These are phyloP conservation scores for Nyctibius grandis DNA, from an alignment of 2,797 vertebrate genomes.

Conservation along the genomic window DNA sequence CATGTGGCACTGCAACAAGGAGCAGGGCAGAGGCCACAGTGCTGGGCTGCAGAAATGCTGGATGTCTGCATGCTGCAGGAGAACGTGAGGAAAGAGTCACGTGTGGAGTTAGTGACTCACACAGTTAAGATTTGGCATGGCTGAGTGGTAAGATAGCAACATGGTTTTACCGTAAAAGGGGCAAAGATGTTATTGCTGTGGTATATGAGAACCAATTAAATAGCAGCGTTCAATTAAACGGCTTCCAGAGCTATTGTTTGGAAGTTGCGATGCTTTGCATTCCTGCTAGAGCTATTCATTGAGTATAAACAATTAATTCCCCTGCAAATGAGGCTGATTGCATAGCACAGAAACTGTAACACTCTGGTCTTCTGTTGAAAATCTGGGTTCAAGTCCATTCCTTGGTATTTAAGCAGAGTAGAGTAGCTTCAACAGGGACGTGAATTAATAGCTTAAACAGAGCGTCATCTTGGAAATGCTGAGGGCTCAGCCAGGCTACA, in stretches of 20 bases:
- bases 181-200: not conserved
- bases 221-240: accelerated
- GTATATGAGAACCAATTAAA: not conserved
- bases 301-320: not conserved
- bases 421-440: not conserved
- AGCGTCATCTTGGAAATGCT: not conserved
- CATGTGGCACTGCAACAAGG: not conserved
- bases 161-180: not conserved
- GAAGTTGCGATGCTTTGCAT: not conserved
- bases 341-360: not conserved
- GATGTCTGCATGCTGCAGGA: not conserved
- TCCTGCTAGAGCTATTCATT: not conserved
- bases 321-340: not conserved
- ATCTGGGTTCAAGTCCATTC: not conserved
- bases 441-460: not conserved
- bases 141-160: not conserved
- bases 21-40: not conserved
- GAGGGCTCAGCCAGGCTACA: not conserved
- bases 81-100: not conserved
- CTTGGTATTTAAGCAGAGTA: not conserved
- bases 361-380: not conserved
- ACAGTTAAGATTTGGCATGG: not conserved
- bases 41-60: not conserved
- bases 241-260: not conserved
- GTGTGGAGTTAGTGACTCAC: not conserved